Conservation (phyloP, 2,888 invertebrate genomes). For the Formica aserva region DNA sequence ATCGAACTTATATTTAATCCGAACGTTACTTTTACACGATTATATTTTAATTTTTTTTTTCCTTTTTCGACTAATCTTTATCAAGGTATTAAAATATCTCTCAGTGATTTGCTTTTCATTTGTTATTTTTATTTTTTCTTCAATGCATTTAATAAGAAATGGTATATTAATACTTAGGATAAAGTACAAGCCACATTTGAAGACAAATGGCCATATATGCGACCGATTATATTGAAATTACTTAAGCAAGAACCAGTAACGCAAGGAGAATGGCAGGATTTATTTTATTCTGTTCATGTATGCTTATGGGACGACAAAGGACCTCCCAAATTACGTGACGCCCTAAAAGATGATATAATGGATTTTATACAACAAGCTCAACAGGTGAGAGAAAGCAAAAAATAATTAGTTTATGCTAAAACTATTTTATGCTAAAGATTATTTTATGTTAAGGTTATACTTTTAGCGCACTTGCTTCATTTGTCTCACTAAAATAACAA, state of each 20-base stretch:
- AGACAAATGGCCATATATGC: slow-evolving; percentile 98
- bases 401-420: slow-evolving; percentile 5
- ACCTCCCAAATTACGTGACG: slow-evolving; percentile 94
- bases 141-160: not conserved
- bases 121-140: slow-evolving; percentile 8
- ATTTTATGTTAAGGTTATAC: not conserved
- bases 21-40: not conserved
- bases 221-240: slow-evolving; percentile 96
- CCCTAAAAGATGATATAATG: slow-evolving; percentile 96
- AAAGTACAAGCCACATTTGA: slow-evolving; percentile 95
- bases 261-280: slow-evolving; percentile 98
- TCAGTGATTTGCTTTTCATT: not conserved
- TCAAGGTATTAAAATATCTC: not conserved
- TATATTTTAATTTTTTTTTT: not conserved
- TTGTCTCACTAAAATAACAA: not conserved
- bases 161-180: slow-evolving; percentile 85
- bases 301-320: slow-evolving; percentile 99
- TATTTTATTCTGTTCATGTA: slow-evolving; percentile 98
- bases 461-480: not conserved
- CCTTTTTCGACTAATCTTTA: not conserved
- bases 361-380: slow-evolving; percentile 98
- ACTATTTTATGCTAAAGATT: slow-evolving; percentile 3
- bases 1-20: not conserved
- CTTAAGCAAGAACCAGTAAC: slow-evolving; percentile 97
- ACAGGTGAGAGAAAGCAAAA: slow-evolving; percentile 85